Evolutionary conservation across 2,888 invertebrate genomes (phyloP).

Genomic region (Stenodera caucasica): DNA sequence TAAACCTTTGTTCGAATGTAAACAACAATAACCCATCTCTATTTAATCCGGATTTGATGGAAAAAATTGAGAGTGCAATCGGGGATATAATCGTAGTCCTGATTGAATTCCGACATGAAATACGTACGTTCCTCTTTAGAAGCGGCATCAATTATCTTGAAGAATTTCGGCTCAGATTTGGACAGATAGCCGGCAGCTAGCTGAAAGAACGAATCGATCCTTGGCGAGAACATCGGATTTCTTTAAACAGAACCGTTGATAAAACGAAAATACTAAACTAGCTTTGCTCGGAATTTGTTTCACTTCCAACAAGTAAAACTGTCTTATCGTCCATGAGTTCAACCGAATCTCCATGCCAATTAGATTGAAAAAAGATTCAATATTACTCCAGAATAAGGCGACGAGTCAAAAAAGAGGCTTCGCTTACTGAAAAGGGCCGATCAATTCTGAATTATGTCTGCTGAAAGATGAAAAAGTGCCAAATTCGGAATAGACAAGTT

Average conservation of each 20-base stretch:
- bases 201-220: slow-evolving; percentile 28
- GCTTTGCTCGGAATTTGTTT: background rate
- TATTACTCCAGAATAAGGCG: too few species aligned
- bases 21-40: background rate
- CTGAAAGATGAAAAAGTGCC: slow-evolving; percentile 25
- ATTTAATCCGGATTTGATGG: too few species aligned
- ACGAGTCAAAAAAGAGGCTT: slow-evolving; percentile 35
- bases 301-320: background rate
- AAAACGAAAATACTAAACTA: background rate
- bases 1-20: background rate
- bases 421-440: slow-evolving; percentile 37
- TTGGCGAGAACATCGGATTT: slow-evolving; percentile 12
- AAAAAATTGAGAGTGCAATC: too few species aligned
- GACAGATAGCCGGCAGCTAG: slow-evolving; percentile 29
- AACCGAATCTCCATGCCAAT: too few species aligned
- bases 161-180: slow-evolving; percentile 31
- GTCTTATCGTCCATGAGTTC: too few species aligned
- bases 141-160: slow-evolving; percentile 33
- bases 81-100: background rate
- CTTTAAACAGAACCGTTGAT: background rate
- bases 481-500: slow-evolving; percentile 38
- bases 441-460: slow-evolving; percentile 31
- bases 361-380: too few species aligned
- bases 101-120: slow-evolving; percentile 21
- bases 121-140: slow-evolving; percentile 27